These are phyloP conservation scores for Cichlasoma orientale DNA, from an alignment of 2,797 vertebrate genomes.

Conservation along the genomic window DNA sequence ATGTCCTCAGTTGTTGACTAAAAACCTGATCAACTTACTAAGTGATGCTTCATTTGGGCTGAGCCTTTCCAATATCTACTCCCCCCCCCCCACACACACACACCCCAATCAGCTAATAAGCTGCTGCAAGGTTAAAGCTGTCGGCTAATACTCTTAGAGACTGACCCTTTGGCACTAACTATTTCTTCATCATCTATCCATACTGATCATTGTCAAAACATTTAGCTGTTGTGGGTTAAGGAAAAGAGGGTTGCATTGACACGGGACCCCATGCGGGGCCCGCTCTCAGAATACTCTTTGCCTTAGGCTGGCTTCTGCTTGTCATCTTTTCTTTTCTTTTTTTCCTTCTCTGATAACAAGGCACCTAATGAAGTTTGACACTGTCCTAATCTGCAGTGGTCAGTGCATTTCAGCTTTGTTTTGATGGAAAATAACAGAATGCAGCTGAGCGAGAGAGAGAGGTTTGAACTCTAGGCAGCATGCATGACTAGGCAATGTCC, in stretches of 20 bases:
- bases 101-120: not conserved
- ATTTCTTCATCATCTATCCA: not conserved
- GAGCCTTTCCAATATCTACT: not conserved
- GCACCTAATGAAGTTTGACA: conserved; percentile 41
- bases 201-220: conserved; percentile 13
- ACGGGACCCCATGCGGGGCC: not conserved
- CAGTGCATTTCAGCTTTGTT: conserved; percentile 29
- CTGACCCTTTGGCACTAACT: not conserved
- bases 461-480: conserved; percentile 49
- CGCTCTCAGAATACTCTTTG: conserved; percentile 5
- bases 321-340: not conserved
- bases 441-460: conserved; percentile 18
- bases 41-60: not conserved
- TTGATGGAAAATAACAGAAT: conserved; percentile 52
- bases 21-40: not conserved
- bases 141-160: not conserved
- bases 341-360: not conserved
- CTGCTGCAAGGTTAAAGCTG: not conserved
- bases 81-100: too few relatives aligned
- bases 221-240: not conserved
- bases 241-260: not conserved
- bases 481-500: conserved; percentile 72
- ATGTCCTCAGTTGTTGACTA: conserved; percentile 20
- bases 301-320: not conserved
- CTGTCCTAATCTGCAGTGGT: conserved; percentile 7